phyloP scores from a whole-genome alignment of 2,113 vertebrate genomes.

The Gymnocephalus cernua region DNA sequence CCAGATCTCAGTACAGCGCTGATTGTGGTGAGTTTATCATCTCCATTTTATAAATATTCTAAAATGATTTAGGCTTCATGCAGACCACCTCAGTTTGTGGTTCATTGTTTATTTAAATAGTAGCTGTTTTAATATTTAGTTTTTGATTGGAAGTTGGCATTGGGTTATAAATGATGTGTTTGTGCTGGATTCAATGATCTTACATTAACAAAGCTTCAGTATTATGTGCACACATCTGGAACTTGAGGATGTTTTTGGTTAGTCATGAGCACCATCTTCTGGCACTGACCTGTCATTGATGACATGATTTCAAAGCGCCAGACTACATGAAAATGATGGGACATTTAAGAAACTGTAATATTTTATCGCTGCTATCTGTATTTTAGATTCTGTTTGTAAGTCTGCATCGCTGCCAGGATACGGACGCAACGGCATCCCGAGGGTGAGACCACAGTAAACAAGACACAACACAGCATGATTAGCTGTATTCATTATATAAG shows the following conservation, averaged over 20 bases:
- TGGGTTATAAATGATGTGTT: neutral
- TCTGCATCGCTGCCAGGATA: constrained; percentile 96
- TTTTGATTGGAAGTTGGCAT: neutral
- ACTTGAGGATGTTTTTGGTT: constrained; percentile 12
- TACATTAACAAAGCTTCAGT: constrained; percentile 3
- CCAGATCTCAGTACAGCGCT: constrained; percentile 88
- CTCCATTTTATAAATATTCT: neutral
- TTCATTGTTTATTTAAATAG: neutral
- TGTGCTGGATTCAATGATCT: constrained; percentile 8
- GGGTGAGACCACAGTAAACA: constrained; percentile 83
- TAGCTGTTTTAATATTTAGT: neutral
- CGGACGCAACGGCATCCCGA: constrained; percentile 93
- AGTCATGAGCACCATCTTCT: constrained; percentile 73
- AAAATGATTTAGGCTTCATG: neutral
- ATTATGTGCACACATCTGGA: constrained; percentile 27
- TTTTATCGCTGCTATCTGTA: neutral
- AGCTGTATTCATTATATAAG: neutral
- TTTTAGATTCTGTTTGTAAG: constrained; percentile 94
- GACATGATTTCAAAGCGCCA: neutral
- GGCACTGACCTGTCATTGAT: constrained; percentile 31
- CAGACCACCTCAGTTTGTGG: too few relatives aligned
- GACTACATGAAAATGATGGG: neutral
- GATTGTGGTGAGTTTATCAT: constrained; percentile 90
- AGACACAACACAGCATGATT: neutral
- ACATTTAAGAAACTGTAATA: neutral